Evolutionary conservation across 2,113 vertebrate species (phyloP).

Genomic region (Tiliqua scincoides): DNA sequence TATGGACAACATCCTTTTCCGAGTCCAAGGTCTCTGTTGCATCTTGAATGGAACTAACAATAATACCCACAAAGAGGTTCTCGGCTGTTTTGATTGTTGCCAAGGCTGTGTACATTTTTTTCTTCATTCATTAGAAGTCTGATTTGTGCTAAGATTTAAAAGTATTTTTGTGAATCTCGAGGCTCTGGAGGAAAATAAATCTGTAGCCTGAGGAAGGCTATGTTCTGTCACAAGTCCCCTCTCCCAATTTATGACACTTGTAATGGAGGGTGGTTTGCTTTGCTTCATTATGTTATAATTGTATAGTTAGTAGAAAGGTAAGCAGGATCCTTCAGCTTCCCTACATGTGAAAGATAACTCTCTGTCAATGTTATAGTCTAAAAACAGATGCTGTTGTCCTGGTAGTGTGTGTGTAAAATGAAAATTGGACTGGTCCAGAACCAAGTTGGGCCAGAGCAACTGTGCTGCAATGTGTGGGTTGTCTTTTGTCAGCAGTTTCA

Average conservation of each 20-base stretch:
- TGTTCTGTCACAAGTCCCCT: neutral
- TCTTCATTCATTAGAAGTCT: constrained; percentile 17
- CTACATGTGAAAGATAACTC: constrained; percentile 26
- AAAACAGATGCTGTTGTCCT: constrained; percentile 39
- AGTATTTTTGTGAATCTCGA: constrained; percentile 32
- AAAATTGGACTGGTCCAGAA: neutral
- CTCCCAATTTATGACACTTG: neutral
- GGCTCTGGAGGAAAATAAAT: constrained; percentile 20
- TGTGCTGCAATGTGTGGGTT: neutral
- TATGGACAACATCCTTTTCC: constrained; percentile 1
- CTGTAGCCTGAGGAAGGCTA: neutral
- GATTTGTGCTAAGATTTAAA: constrained; percentile 37
- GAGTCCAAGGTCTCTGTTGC: neutral
- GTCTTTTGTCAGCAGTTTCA: neutral
- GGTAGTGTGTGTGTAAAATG: neutral
- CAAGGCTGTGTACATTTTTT: neutral
- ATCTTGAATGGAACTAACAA: neutral
- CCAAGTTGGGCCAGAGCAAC: neutral
- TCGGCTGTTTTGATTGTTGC: constrained; percentile 33
- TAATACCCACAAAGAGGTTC: neutral
- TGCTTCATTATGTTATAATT: constrained; percentile 34
- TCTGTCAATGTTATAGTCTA: constrained; percentile 39
- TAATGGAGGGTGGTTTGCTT: constrained; percentile 7
- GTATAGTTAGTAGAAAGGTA: constrained; percentile 1
- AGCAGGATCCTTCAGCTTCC: constrained; percentile 53